These are phyloP conservation scores for Hyppa rectilinea DNA, from an alignment of 2,888 invertebrate species.

Conservation along the genomic window DNA sequence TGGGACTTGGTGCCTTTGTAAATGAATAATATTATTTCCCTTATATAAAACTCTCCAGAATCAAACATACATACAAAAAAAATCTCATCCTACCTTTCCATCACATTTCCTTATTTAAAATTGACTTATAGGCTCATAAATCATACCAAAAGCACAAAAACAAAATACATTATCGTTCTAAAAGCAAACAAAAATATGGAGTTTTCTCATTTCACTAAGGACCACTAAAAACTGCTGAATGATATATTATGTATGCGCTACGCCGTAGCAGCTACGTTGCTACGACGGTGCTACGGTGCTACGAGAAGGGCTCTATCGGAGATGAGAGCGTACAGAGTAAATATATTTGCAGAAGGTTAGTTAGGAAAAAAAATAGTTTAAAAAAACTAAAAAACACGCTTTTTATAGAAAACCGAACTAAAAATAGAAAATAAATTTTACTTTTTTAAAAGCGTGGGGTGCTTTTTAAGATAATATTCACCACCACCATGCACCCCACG, in stretches of 20 bases:
- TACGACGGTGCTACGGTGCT: constrained; percentile 63
- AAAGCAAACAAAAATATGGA: constrained; percentile 45
- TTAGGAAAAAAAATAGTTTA: too few relatives aligned
- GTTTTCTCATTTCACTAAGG: constrained; percentile 61
- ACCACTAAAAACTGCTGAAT: constrained; percentile 61
- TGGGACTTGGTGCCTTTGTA: too few relatives aligned
- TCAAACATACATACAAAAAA: not conserved
- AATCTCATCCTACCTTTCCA: not conserved
- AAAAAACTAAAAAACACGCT: too few relatives aligned
- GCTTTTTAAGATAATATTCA: too few relatives aligned
- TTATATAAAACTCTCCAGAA: too few relatives aligned
- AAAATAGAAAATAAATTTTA: too few relatives aligned
- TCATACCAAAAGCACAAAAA: constrained; percentile 7
- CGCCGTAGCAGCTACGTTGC: constrained; percentile 56
- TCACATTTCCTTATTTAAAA: not conserved
- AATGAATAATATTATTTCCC: too few relatives aligned
- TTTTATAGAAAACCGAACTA: too few relatives aligned
- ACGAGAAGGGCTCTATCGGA: constrained; percentile 66
- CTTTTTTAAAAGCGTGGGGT: too few relatives aligned
- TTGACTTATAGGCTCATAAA: constrained; percentile 20
- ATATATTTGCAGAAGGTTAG: constrained; percentile 52
- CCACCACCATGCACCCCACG: too few relatives aligned
- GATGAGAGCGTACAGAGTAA: constrained; percentile 57
- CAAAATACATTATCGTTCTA: constrained; percentile 21
- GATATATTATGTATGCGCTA: constrained; percentile 66